A percentile compares a stretch with the other conserved stretches of the same genome.
Conservation (phyloP, 2,888 invertebrate genomes). For the Cosmopolites sordidus region DNA sequence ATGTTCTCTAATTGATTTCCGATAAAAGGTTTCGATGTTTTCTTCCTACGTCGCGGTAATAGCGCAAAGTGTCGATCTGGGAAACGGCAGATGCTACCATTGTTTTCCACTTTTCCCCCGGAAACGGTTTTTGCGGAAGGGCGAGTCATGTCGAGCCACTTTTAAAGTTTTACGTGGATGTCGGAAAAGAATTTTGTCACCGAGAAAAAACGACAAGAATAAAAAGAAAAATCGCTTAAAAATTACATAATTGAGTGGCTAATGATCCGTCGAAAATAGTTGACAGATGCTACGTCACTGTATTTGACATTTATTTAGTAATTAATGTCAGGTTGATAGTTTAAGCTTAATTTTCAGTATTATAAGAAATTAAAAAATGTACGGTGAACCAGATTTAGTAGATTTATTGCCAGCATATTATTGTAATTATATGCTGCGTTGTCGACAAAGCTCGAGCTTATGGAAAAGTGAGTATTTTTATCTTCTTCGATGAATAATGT, state of each 20-base stretch:
- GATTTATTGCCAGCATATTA: slow-evolving; percentile 18
- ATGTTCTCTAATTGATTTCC: slow-evolving; percentile 47
- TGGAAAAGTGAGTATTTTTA: slow-evolving; percentile 9
- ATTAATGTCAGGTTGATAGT: too few relatives aligned
- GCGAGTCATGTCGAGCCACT: not conserved
- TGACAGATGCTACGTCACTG: too few relatives aligned
- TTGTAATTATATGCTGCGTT: slow-evolving; percentile 7
- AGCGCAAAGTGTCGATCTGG: slow-evolving; percentile 23
- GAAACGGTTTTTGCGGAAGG: slow-evolving; percentile 18
- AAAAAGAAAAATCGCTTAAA: too few relatives aligned
- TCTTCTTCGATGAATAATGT: not conserved
- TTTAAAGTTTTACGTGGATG: not conserved
- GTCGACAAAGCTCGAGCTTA: slow-evolving; percentile 1
- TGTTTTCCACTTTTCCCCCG: slow-evolving; percentile 21
- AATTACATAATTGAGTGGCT: too few relatives aligned
- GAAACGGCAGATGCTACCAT: slow-evolving; percentile 22
- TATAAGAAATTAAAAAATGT: slow-evolving; percentile 1
- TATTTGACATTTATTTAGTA: too few relatives aligned
- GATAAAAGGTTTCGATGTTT: slow-evolving; percentile 49
- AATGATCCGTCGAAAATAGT: too few relatives aligned
- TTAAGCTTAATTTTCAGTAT: too few relatives aligned
- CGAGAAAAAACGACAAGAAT: not conserved
- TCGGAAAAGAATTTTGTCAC: not conserved
- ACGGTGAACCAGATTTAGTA: slow-evolving; percentile 10
- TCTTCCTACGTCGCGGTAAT: slow-evolving; percentile 18